These are phyloP conservation scores for Epicauta chinensis DNA, from an alignment of 1,140 invertebrate species.

Conservation along the genomic window DNA sequence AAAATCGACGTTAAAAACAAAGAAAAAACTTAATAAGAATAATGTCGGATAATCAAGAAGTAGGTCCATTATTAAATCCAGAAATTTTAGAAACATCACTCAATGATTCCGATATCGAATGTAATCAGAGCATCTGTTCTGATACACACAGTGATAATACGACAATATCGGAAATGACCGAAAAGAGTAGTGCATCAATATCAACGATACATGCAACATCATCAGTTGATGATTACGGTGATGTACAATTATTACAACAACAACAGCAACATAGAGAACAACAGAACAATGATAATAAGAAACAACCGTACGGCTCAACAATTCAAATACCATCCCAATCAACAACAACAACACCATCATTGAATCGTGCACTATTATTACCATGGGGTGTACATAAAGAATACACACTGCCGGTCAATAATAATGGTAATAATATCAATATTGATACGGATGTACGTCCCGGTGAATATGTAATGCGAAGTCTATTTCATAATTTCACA, in stretches of 20 bases:
- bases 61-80: too few relatives aligned
- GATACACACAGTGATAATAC: constrained; percentile 34
- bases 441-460: constrained; percentile 65
- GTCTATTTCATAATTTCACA: constrained; percentile 91
- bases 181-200: constrained; percentile 32
- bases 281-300: not conserved
- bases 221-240: constrained; percentile 12
- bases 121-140: constrained; percentile 33
- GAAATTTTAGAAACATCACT: constrained; percentile 23
- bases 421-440: constrained; percentile 39
- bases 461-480: constrained; percentile 92
- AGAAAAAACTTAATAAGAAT: too few relatives aligned
- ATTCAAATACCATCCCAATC: not conserved
- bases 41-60: constrained; percentile 4
- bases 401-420: constrained; percentile 47
- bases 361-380: constrained; percentile 48
- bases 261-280: not conserved
- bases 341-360: not conserved
- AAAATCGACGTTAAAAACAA: too few relatives aligned
- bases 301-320: not conserved
- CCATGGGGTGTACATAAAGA: constrained; percentile 80
- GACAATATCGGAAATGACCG: constrained; percentile 29
- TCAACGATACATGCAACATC: constrained; percentile 32
- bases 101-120: constrained; percentile 33
- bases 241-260: not conserved